Conservation (phyloP, 2,797 vertebrate species). For the Picus viridis region DNA sequence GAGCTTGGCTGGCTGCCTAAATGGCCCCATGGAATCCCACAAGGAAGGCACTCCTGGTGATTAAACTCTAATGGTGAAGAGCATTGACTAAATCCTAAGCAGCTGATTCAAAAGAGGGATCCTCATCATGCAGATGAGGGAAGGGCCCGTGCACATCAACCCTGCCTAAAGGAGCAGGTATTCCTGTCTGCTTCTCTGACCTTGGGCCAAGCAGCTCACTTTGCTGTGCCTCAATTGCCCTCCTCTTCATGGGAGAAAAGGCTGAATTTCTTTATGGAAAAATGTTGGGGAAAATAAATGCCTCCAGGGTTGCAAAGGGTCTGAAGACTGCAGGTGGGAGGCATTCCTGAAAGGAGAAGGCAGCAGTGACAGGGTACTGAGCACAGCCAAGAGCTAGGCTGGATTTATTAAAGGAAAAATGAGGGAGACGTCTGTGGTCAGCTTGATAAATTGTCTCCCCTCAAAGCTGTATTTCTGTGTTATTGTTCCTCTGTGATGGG, state of each 20-base stretch:
- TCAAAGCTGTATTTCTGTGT: slow-evolving; percentile 44
- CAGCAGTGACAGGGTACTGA: slow-evolving; percentile 52
- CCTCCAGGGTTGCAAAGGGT: not conserved
- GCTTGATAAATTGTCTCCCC: slow-evolving; percentile 57
- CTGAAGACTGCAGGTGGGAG: slow-evolving; percentile 44
- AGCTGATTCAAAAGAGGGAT: not conserved
- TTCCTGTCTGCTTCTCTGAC: not conserved
- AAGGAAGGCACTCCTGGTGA: slow-evolving; percentile 23
- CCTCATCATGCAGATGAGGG: not conserved
- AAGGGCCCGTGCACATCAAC: not conserved
- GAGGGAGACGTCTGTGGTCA: slow-evolving; percentile 56
- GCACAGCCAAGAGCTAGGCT: slow-evolving; percentile 37
- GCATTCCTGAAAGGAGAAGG: slow-evolving; percentile 14
- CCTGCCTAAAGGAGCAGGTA: not conserved
- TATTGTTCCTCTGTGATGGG: not conserved
- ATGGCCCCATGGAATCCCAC: not conserved
- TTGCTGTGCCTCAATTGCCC: slow-evolving; percentile 34
- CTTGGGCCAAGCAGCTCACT: not conserved
- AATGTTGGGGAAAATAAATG: slow-evolving; percentile 23
- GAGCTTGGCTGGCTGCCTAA: slow-evolving; percentile 36
- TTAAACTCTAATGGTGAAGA: slow-evolving; percentile 53
- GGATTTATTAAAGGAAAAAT: slow-evolving; percentile 65
- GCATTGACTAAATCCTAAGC: not conserved
- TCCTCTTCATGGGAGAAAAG: not conserved
- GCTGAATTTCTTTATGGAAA: not conserved